These are phyloP conservation scores for Spinus olivaceus DNA, from an alignment of 2,797 vertebrate genomes.

Conservation along the genomic window DNA sequence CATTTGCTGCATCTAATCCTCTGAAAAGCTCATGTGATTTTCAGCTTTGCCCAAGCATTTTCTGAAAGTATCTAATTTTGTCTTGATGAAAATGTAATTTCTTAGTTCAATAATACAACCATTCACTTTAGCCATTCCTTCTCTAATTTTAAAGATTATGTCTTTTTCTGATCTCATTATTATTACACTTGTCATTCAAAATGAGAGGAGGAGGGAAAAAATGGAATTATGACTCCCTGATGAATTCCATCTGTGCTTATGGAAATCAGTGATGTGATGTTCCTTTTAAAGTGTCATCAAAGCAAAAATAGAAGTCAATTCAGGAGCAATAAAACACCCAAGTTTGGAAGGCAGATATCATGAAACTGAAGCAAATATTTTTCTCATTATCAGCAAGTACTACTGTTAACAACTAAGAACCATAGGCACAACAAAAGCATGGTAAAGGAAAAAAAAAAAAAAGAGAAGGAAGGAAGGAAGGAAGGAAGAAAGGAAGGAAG, in stretches of 20 bases:
- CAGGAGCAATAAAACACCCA: background rate
- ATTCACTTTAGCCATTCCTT: constrained; percentile 49
- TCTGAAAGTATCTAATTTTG: constrained; percentile 52
- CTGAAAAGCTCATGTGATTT: constrained; percentile 41
- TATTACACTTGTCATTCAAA: constrained; percentile 64
- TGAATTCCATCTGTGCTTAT: constrained; percentile 51
- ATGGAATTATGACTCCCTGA: constrained; percentile 39
- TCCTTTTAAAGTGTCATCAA: constrained; percentile 40
- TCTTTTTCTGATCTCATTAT: constrained; percentile 56
- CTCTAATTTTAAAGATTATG: constrained; percentile 61
- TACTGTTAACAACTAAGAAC: background rate
- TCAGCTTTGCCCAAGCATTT: constrained; percentile 56
- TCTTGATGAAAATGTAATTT: constrained; percentile 64
- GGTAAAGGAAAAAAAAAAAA: background rate
- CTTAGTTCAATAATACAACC: constrained; percentile 49
- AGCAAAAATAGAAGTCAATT: constrained; percentile 20
- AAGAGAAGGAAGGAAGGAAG: background rate
- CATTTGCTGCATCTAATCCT: constrained; percentile 40
- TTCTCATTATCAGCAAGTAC: background rate
- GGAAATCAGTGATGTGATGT: constrained; percentile 27
- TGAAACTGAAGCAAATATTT: background rate
- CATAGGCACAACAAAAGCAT: background rate
- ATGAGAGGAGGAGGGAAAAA: constrained; percentile 45
- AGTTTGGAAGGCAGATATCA: background rate
- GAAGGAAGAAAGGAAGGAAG: no score